These are phyloP conservation scores for Tetrapedia diversipes DNA, from an alignment of 2,888 invertebrate genomes.

Conservation along the genomic window DNA sequence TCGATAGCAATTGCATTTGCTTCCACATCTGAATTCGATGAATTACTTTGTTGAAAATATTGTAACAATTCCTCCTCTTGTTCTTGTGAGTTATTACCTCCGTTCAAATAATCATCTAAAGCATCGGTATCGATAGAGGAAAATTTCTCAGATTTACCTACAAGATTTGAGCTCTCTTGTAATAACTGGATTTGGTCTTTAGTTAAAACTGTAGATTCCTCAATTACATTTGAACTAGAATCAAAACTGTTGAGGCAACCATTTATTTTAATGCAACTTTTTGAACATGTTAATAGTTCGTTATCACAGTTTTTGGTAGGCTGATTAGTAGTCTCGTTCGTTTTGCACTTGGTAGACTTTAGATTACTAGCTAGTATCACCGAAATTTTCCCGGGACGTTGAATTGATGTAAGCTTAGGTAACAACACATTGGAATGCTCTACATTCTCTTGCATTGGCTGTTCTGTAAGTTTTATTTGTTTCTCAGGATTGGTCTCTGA, in stretches of 20 bases:
- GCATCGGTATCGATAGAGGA: constrained; percentile 92
- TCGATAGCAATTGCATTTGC: constrained; percentile 68
- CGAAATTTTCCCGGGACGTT: constrained; percentile 72
- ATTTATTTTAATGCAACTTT: constrained; percentile 72
- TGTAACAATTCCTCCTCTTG: constrained; percentile 93
- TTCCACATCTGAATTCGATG: constrained; percentile 80
- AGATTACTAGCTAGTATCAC: constrained; percentile 74
- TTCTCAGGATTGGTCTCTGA: constrained; percentile 80
- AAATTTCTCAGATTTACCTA: constrained; percentile 82
- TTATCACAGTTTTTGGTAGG: constrained; percentile 74
- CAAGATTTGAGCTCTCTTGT: constrained; percentile 69
- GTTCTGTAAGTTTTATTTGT: constrained; percentile 75
- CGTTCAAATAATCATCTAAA: constrained; percentile 91
- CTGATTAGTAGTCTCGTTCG: constrained; percentile 66
- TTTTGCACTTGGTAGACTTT: constrained; percentile 72
- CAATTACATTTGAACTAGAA: constrained; percentile 37
- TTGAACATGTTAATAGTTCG: constrained; percentile 66
- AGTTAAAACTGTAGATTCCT: constrained; percentile 62
- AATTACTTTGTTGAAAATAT: constrained; percentile 88
- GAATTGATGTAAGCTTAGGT: constrained; percentile 67
- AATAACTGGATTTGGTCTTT: constrained; percentile 70
- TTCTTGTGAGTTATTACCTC: constrained; percentile 90
- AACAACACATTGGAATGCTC: constrained; percentile 62
- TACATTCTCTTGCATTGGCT: constrained; percentile 60
- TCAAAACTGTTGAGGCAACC: constrained; percentile 62